These are phyloP conservation scores for Leptinotarsa tumamoca DNA, from an alignment of 2,888 invertebrate species.

Conservation along the genomic window DNA sequence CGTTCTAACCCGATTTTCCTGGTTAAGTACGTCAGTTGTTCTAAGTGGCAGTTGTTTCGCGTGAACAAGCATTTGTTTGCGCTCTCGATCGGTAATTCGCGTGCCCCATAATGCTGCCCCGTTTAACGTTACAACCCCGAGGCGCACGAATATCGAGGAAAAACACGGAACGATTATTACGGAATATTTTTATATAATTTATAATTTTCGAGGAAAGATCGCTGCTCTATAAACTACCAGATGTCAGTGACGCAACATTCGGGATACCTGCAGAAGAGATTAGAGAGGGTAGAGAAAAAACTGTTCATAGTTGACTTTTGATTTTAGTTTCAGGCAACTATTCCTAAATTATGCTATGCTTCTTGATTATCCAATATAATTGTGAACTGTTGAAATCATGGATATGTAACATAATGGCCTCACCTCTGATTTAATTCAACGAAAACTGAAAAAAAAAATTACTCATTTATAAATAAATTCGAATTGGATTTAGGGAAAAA, in stretches of 20 bases:
- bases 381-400: too few species aligned
- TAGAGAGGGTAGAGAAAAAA: not conserved
- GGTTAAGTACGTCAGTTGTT: conserved; percentile 62
- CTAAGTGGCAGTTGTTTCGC: conserved; percentile 67
- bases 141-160: conserved; percentile 63
- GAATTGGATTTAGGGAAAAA: too few species aligned
- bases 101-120: conserved; percentile 65
- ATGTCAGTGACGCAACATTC: conserved; percentile 31
- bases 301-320: not conserved
- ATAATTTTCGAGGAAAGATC: conserved; percentile 59
- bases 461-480: too few species aligned
- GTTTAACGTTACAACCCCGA: conserved; percentile 66
- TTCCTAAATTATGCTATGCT: too few species aligned
- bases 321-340: too few species aligned
- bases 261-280: not conserved
- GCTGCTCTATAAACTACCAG: conserved; percentile 43
- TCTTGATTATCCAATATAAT: too few species aligned
- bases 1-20: conserved; percentile 47
- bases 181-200: conserved; percentile 59
- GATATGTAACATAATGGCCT: too few species aligned
- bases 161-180: conserved; percentile 63
- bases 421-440: too few species aligned
- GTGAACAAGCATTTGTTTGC: conserved; percentile 68
- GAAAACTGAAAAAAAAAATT: too few species aligned
- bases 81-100: conserved; percentile 67